These are phyloP conservation scores for Hemiscyllium ocellatum DNA, from an alignment of 2,113 vertebrate species.

Conservation along the genomic window DNA sequence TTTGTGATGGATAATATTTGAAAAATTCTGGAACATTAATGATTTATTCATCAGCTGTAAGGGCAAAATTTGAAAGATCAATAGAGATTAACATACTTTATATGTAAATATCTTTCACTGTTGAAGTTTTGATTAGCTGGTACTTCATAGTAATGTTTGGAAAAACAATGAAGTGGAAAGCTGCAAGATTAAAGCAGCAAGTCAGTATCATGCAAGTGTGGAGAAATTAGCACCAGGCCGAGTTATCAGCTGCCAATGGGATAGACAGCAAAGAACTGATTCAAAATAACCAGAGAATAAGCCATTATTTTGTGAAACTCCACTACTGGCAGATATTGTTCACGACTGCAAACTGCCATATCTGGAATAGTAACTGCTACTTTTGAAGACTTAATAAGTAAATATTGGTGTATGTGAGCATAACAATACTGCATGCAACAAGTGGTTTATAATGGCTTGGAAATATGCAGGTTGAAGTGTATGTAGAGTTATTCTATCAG, in stretches of 20 bases:
- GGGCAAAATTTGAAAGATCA: background rate
- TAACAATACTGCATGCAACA: background rate
- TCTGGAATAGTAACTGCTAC: background rate
- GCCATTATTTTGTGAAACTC: background rate
- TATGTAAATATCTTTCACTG: background rate
- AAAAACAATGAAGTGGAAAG: background rate
- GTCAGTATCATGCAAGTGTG: background rate
- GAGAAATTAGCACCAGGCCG: background rate
- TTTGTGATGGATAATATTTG: background rate
- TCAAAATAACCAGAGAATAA: background rate
- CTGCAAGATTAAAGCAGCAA: background rate
- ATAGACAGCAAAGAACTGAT: background rate
- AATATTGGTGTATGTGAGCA: background rate
- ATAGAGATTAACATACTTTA: background rate
- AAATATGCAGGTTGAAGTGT: background rate
- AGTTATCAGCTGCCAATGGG: background rate
- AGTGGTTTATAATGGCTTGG: no score
- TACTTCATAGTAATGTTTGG: background rate
- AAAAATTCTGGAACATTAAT: background rate
- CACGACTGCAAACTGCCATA: background rate
- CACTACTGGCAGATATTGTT: background rate
- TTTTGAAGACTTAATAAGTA: background rate
- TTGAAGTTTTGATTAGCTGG: background rate
- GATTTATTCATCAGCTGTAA: background rate
- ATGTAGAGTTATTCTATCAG: background rate